Evolutionary conservation across 2,888 invertebrate genomes (phyloP).

Genomic region (Rotaria sp.): DNA sequence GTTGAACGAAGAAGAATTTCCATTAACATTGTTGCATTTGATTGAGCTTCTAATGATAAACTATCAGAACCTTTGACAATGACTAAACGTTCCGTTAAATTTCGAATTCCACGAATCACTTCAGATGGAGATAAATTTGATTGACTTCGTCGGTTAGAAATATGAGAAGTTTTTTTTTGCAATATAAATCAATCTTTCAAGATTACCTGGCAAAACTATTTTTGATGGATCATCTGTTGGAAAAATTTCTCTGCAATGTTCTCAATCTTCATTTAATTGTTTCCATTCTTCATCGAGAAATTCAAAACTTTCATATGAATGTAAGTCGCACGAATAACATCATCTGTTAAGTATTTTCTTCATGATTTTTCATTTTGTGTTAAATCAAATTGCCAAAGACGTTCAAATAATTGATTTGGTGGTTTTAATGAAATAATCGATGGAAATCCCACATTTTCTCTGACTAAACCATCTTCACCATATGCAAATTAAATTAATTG

Average conservation of each 20-base stretch:
- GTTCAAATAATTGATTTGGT: conserved; percentile 87
- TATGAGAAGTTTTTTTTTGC: conserved; percentile 99
- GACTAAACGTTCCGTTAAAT: conserved; percentile 62
- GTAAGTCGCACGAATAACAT: conserved; percentile 83
- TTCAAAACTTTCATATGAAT: conserved; percentile 80
- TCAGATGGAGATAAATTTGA: conserved; percentile 87
- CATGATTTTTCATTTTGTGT: conserved; percentile 83
- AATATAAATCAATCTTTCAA: conserved; percentile 98
- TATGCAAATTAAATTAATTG: conserved; percentile 69
- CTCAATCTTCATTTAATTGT: conserved; percentile 76
- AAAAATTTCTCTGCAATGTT: conserved; percentile 75
- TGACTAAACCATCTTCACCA: conserved; percentile 95
- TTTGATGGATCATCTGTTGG: conserved; percentile 81
- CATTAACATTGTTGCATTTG: conserved; percentile 92
- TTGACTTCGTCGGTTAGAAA: conserved; percentile 81
- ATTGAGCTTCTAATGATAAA: conserved; percentile 89
- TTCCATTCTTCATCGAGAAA: conserved; percentile 94
- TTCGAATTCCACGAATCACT: conserved; percentile 78
- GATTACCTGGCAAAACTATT: conserved; percentile 91
- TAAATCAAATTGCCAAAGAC: conserved; percentile 87
- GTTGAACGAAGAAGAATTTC: conserved; percentile 79
- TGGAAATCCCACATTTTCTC: conserved; percentile 90
- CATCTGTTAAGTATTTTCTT: conserved; percentile 80
- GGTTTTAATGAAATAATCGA: conserved; percentile 85
- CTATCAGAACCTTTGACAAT: conserved; percentile 72